Conservation (phyloP, 1,140 invertebrate species). For the Brachionus asplanchnoidis region DNA sequence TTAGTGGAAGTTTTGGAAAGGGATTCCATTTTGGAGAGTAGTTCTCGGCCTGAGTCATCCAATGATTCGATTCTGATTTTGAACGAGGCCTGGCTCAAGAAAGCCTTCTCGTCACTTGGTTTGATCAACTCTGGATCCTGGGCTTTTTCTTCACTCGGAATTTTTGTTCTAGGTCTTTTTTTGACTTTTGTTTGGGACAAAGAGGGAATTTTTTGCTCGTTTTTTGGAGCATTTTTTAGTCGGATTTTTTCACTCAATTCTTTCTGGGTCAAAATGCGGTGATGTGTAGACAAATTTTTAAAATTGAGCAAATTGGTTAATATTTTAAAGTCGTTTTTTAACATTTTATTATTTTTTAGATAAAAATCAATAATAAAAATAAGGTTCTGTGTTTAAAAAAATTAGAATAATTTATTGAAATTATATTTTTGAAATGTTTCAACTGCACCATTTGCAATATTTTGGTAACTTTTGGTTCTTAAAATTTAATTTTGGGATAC, state of each 20-base stretch:
- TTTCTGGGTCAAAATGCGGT: background rate
- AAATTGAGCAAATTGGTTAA: background rate
- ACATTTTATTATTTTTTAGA: background rate
- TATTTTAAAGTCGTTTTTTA: background rate
- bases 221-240: background rate
- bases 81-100: background rate
- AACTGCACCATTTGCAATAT: background rate
- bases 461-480: background rate
- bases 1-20: background rate
- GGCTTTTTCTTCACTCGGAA: background rate
- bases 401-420: conserved; percentile 28
- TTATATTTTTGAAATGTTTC: background rate
- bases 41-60: background rate
- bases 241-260: conserved; percentile 15
- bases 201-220: background rate
- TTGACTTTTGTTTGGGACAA: background rate
- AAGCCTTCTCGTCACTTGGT: background rate
- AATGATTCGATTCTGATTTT: conserved; percentile 12
- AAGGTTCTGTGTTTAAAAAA: background rate
- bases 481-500: no score
- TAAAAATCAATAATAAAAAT: conserved; percentile 14
- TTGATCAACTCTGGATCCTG: background rate
- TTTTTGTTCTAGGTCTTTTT: background rate
- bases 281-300: conserved; percentile 8
- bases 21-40: background rate